Evolutionary conservation across 2,888 invertebrate genomes (phyloP).

Genomic region (Torymus aiolomorphi): DNA sequence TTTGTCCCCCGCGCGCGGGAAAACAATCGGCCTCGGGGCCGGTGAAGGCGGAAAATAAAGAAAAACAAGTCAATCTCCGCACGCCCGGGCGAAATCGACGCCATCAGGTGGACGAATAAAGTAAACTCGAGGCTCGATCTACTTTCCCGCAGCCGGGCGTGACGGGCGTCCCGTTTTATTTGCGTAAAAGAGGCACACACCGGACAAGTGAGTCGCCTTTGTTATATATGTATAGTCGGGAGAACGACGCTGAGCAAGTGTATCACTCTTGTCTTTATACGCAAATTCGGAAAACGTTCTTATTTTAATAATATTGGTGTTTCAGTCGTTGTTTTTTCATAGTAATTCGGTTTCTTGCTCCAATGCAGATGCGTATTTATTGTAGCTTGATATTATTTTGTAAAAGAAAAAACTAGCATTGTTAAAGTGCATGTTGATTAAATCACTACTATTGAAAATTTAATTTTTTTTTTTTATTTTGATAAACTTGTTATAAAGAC

Average conservation of each 20-base stretch:
- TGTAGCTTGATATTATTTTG: too few relatives aligned
- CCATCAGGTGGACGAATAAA: constrained; percentile 57
- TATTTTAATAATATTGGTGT: neutral
- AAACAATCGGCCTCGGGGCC: neutral
- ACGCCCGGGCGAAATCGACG: constrained; percentile 44
- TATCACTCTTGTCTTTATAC: constrained; percentile 22
- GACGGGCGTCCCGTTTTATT: constrained; percentile 41
- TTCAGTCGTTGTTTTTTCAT: too few relatives aligned
- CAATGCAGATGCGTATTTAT: too few relatives aligned
- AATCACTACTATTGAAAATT: too few relatives aligned
- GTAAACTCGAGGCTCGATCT: constrained; percentile 44
- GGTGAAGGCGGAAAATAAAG: constrained; percentile 32
- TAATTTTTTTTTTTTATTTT: too few relatives aligned
- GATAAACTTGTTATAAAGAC: too few relatives aligned
- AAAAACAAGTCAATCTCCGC: constrained; percentile 57
- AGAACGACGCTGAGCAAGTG: neutral
- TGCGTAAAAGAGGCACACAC: constrained; percentile 36
- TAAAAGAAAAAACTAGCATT: too few relatives aligned
- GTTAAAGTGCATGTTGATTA: too few relatives aligned
- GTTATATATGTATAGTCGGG: neutral
- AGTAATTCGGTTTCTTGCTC: too few relatives aligned
- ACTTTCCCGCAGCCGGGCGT: constrained; percentile 22
- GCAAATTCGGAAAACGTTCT: neutral
- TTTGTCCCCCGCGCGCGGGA: neutral
- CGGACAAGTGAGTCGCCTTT: constrained; percentile 6